Evolutionary conservation across 2,888 invertebrate genomes (phyloP), one percentile per base, ranked within the genome.

Genomic region (Caenorhabditis macrosperma): DNA sequence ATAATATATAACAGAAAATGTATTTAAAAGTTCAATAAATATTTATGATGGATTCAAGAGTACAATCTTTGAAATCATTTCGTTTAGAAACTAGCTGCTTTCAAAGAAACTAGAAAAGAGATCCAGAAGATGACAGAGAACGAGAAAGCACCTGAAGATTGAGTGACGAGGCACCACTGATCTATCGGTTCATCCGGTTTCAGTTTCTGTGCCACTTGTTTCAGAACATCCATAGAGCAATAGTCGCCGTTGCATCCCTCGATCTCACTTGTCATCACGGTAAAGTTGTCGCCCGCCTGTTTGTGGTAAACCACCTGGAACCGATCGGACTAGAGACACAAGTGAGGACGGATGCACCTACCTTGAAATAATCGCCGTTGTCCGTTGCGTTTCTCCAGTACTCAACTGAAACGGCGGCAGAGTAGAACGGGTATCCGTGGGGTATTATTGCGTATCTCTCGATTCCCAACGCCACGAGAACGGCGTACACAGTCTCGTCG

Each of bases 401-500:
- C 44, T 86, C 86, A 30, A 83, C 74, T 17, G 82, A 38, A 20
- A 78, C 81, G 1, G 85, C 83, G 0, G 86, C 80, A 2, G 85
- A 81, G 59, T 86, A 86, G 5, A 66, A 57, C 7, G 86, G 85
- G 69, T 84, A 86, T 44, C 86, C 86, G 44, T 78, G 67, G 15
- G 82, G 72, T 17, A 38, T 74, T 7, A 82, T 78, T 2, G 76
- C 80, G 15, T 63, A 69, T 20, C 72, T 15, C 52, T 85, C 71
- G 57, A 82, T 77, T 17, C 81, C 84, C 1, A 86, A 64, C 20
- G 76, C 75, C 2, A 82, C 75, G 2, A 85, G 72, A n/a, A 83
- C 77, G 22, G 85, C 79, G 66, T 82, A 82, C n/a, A 86, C 63
- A 2, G 86, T 83, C 15, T 81, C 81, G 52, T 86, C 86, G 66